phyloP scores from a whole-genome alignment of 1,140 invertebrate species.

The Stenopsyche tienmushanensis region DNA sequence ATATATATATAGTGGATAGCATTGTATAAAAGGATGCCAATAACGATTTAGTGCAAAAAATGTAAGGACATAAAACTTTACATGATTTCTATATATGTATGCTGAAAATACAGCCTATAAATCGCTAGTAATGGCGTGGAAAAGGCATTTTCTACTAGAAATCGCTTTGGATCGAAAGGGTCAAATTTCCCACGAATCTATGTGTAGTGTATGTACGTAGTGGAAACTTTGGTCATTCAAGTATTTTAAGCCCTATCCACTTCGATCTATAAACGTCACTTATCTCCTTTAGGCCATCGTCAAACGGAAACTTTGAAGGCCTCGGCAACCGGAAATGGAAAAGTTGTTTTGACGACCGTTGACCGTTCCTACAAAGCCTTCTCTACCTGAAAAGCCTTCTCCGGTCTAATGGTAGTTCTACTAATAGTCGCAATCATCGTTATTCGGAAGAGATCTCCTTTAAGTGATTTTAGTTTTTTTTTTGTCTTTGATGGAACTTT shows the following conservation, averaged over 20 bases:
- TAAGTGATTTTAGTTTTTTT: too few relatives aligned
- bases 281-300: background rate
- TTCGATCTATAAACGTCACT: background rate
- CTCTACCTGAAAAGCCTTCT: slow-evolving; percentile 6
- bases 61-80: background rate
- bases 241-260: background rate
- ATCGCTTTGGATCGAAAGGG: too few relatives aligned
- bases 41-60: too few relatives aligned
- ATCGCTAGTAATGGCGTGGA: too few relatives aligned
- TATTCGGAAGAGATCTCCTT: background rate
- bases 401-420: slow-evolving; percentile 4
- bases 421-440: background rate
- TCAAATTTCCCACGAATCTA: too few relatives aligned
- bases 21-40: too few relatives aligned
- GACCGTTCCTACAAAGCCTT: background rate
- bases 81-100: too few relatives aligned
- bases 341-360: slow-evolving; percentile 23
- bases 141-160: too few relatives aligned
- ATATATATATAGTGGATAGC: too few relatives aligned
- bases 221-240: too few relatives aligned
- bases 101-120: too few relatives aligned
- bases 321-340: slow-evolving; percentile 21
- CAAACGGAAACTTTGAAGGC: slow-evolving; percentile 20
- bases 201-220: background rate
- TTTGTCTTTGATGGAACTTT: too few relatives aligned